Base-by-base conservation (phyloP, 2,113 vertebrate genomes). In the Phycodurus eques region DNA sequence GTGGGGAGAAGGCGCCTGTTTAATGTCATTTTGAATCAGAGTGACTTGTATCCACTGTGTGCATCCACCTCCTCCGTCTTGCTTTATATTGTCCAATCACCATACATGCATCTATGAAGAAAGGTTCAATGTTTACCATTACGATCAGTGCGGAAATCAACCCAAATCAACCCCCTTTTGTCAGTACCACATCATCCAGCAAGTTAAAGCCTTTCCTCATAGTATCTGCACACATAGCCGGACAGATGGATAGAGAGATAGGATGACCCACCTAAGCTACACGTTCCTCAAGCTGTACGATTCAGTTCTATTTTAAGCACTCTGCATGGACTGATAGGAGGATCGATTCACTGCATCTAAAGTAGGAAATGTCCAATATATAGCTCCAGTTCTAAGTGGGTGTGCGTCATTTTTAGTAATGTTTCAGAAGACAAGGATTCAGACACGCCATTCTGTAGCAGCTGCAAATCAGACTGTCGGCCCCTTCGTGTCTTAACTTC, bases 261-360 rank as follows among this genome's bases (percentile, higher is more conserved):
- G 80, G 70, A 57, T 71, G 80, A 84, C 76, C 82, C 85, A 87
- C 85, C 88, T 84, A 76, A 87, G 84, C 73, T 68, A 82, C 76
- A 74, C 78, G 63, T 84, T 85, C 85, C 76, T 83, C 74, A 2
- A 81, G 85, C 81, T 79, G 77, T 87, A 85, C 77, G 72, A 84
- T 75, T 79, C 79, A 76, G 83, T 84, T 86, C 90, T 91, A 91
- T 91, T 91, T 90, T 90, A 90, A 89, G 89, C 87, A 51, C 76
- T 71, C 79, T 51, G 81, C 62, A 75, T 61, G 72, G 85, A 89
- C 86, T 79, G 82, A 88, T 85, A 84, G 84, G 77, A 56, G 79
- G 80, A 90, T 90, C 87, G 80, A 90, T 90, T 87, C 85, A 85
- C 84, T 80, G 88, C 87, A 87, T 90, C 89, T 89, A 90, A 90